phyloP scores from a whole-genome alignment of 2,113 vertebrate species.

The Malurus elegans region DNA sequence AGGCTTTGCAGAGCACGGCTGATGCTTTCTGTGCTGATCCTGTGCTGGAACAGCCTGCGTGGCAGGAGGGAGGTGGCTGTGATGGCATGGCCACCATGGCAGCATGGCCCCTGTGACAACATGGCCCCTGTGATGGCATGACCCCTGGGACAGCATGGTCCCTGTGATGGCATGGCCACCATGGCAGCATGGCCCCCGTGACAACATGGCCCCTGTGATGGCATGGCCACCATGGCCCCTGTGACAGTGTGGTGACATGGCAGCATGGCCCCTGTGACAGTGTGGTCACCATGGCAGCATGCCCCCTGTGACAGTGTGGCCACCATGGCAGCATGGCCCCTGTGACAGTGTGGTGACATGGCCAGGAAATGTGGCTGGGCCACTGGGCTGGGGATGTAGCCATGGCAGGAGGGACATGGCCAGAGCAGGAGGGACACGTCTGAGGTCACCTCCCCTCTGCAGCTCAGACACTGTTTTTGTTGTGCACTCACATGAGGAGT shows the following conservation, averaged over 20 bases:
- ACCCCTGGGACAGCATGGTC: neutral
- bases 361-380: neutral
- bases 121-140: too few species aligned
- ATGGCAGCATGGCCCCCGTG: too few species aligned
- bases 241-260: fast-evolving
- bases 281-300: too few species aligned
- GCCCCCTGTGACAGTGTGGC: too few species aligned
- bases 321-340: neutral
- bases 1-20: slow-evolving; percentile 54
- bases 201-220: too few species aligned
- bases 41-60: neutral
- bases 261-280: too few species aligned
- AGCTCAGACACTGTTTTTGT: neutral
- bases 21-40: slow-evolving; percentile 1
- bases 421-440: neutral
- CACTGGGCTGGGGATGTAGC: neutral
- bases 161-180: neutral
- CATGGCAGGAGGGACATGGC: neutral
- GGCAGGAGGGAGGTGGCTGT: neutral
- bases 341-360: fast-evolving
- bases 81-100: too few species aligned
- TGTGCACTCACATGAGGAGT: neutral
- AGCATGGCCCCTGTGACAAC: too few species aligned
- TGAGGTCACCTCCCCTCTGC: neutral
- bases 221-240: neutral